Evolutionary conservation across 2,888 invertebrate species (phyloP).

Genomic region (Pollenia angustigena): DNA sequence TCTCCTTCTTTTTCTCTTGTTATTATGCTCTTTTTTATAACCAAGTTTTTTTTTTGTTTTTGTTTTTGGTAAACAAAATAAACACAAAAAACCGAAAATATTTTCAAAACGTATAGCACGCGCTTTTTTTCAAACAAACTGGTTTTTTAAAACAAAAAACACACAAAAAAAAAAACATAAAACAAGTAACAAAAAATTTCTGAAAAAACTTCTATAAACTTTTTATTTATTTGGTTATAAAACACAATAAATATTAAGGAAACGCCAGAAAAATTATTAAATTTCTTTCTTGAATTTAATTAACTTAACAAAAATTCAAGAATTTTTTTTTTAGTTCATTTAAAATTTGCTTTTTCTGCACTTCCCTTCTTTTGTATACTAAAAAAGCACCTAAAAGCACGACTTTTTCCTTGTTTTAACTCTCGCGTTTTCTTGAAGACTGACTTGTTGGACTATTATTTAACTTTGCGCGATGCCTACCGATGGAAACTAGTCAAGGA

Average conservation of each 20-base stretch:
- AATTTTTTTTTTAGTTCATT: background rate
- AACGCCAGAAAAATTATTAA: background rate
- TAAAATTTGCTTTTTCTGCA: background rate
- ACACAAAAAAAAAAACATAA: conserved; percentile 22
- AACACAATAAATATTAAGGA: no score
- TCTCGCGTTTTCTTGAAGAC: conserved; percentile 75
- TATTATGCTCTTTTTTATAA: conserved; percentile 26
- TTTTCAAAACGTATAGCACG: conserved; percentile 56
- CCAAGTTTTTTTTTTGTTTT: conserved; percentile 37
- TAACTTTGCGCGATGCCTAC: conserved; percentile 59
- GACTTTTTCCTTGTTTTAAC: conserved; percentile 65
- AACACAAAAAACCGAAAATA: conserved; percentile 34
- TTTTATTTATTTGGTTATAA: conserved; percentile 35
- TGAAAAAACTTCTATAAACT: conserved; percentile 52
- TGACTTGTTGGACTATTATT: conserved; percentile 64
- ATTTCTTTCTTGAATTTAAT: no score
- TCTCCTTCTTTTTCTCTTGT: conserved; percentile 7
- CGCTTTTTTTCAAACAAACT: conserved; percentile 71
- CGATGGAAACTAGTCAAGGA: conserved; percentile 30
- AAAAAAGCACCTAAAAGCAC: background rate
- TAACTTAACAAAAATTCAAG: no score
- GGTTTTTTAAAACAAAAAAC: conserved; percentile 57
- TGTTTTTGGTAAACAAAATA: conserved; percentile 64
- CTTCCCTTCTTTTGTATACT: conserved; percentile 12
- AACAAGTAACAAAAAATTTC: conserved; percentile 25